Evolutionary conservation across 2,113 vertebrate species (phyloP), one percentile per base, ranked within the genome.

Genomic region (Scophthalmus maximus): DNA sequence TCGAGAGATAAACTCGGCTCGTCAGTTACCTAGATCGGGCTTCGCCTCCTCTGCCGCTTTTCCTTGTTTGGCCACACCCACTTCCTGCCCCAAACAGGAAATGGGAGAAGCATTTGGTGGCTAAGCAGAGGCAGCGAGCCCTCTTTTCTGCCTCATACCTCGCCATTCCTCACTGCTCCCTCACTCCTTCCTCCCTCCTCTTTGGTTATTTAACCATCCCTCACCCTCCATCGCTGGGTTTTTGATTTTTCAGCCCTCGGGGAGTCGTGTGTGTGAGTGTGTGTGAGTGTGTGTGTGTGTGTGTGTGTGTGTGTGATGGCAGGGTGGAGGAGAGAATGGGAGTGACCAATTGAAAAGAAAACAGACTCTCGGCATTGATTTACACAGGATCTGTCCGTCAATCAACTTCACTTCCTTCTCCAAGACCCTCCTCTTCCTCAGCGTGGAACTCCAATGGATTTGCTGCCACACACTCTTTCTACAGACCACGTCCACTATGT

Each of bases 401-500:
- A 61, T 81, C 78, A 76, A 85, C 51, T 57, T 81, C 84, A 87
- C 84, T 88, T 89, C 82, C 78, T 81, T 65, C 78, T 88, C 71
- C 49, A 5, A 83, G 67, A 61, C 74, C 81, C 83, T 78, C 87
- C 86, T 91, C 82, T 88, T 88, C 83, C 79, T 81, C 72, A 83
- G 77, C 65, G 63, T 72, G 81, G 79, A 79, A 72, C 72, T 65
- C 77, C 65, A 34, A 77, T 61, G 85, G 84, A 87, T 81, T 85
- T 78, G 73, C 81, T 71, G 79, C 80, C 81, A 86, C 87, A 66
- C 87, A 83, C n/a, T 70, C 83, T 78, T 73, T 88, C 77, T 78
- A 61, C 67, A 89, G 87, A 89, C 83, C 83, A 88, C 82, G 61
- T 81, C 87, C 89, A 83, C 86, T 85, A 82, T 91, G 87, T 91